phyloP scores from a whole-genome alignment of 2,888 invertebrate species.

The Tipula confusa region DNA sequence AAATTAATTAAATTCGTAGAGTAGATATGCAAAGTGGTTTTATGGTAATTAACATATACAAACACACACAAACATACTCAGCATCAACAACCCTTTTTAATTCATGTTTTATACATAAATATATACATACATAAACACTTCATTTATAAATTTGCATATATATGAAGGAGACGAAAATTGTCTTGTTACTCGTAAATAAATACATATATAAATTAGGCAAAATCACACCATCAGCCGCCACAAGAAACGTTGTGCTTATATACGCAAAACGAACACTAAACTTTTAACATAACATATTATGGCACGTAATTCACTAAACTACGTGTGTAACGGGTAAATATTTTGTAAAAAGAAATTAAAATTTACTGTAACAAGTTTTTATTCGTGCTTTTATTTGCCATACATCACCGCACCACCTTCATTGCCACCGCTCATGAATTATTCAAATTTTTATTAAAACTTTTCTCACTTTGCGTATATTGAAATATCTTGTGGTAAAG shows the following conservation, averaged over 20 bases:
- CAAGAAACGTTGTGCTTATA: background rate
- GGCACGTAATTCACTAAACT: slow-evolving; percentile 20
- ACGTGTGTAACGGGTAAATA: slow-evolving; percentile 17
- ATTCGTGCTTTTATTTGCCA: background rate
- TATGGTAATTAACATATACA: background rate
- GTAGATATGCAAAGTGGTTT: slow-evolving; percentile 7
- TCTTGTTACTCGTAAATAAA: background rate
- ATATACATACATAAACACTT: too few relatives aligned
- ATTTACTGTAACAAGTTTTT: background rate
- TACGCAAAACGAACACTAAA: background rate
- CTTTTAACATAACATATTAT: background rate
- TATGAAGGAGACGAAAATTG: background rate
- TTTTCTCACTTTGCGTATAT: background rate
- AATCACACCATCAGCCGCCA: slow-evolving; percentile 20
- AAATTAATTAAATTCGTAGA: background rate
- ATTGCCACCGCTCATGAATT: background rate
- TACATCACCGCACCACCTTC: background rate
- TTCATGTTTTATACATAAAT: background rate
- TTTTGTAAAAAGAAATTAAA: background rate
- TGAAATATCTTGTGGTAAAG: background rate
- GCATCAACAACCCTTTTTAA: background rate
- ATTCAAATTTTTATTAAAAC: slow-evolving; percentile 14
- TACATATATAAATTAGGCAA: background rate
- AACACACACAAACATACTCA: background rate
- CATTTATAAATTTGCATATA: background rate